Percentiles rank a stretch among this genome's conserved stretches.
Conservation (phyloP, 2,888 invertebrate species). For the Shargacucullia verbasci region DNA sequence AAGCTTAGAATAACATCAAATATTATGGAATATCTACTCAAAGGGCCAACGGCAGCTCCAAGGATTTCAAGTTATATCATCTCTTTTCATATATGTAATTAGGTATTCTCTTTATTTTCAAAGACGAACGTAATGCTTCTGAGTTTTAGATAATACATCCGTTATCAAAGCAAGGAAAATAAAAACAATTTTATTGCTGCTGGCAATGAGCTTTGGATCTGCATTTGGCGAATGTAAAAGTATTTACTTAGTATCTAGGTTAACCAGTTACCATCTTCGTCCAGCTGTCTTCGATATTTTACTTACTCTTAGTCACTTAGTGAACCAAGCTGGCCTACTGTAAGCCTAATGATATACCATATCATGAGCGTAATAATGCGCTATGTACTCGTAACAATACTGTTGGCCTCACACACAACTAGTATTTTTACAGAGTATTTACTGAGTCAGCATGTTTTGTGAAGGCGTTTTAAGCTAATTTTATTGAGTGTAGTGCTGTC, state of each 20-base stretch:
- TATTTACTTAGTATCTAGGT: conserved; percentile 28
- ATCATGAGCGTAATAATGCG: conserved; percentile 61
- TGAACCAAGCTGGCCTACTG: conserved; percentile 65
- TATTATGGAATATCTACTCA: conserved; percentile 17
- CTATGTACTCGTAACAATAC: conserved; percentile 57
- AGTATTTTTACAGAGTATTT: conserved; percentile 48
- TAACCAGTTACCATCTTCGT: conserved; percentile 32
- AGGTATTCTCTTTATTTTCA: conserved; percentile 30
- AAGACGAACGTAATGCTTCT: conserved; percentile 11
- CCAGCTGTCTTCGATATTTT: conserved; percentile 34
- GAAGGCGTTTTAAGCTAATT: conserved; percentile 78
- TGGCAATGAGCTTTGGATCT: conserved; percentile 29
- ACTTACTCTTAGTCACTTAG: conserved; percentile 57
- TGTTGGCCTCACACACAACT: conserved; percentile 38
- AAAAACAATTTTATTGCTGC: conserved; percentile 24
- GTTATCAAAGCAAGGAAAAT: conserved; percentile 25
- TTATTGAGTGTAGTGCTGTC: conserved; percentile 76
- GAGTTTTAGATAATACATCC: conserved; percentile 26
- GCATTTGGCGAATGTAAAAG: conserved; percentile 37
- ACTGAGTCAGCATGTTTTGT: conserved; percentile 70
- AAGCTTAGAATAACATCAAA: conserved; percentile 24
- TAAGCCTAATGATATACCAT: conserved; percentile 64
- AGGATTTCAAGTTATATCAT: conserved; percentile 2
- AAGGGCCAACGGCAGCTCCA: conserved; percentile 38
- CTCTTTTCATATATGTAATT: conserved; percentile 1